Evolutionary conservation across 2,113 vertebrate species (phyloP), one percentile per base, ranked within the genome.

Genomic region (Seriola quinqueradiata): DNA sequence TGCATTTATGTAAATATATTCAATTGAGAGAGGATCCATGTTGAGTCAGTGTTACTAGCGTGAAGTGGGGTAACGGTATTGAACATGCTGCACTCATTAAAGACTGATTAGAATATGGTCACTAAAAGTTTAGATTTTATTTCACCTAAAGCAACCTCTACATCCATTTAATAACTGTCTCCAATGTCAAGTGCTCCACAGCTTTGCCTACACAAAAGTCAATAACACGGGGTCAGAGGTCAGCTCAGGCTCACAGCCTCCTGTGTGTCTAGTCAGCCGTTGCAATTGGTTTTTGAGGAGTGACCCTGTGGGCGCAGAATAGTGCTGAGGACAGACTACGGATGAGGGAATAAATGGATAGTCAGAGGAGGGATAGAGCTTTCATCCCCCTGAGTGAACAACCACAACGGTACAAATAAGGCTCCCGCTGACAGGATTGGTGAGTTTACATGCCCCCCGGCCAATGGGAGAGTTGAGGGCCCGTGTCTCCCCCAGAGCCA

Each of bases 241-340:
- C 57, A 63, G 50, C 69, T 54, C 57, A 48, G 82, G 73, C 58
- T 85, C 78, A 57, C 28, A 75, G 75, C 28, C n/a, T 40, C 60
- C 67, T 74, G 38, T 25, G 38, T 7, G 40, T 63, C 48, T 21
- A 74, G 69, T 72, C 58, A 74, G 58, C 64, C 13, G 9, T 77
- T 82, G 70, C 77, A 85, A 86, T 75, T 88, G 60, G 46, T 73
- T 90, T 85, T 42, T 28, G 38, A 48, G 42, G 58, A 14, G 46
- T 55, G 59, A 76, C 77, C 54, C 70, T 17, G 10, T 1, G 38
- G 23, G 52, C 50, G 65, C 42, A 78, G 8, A 69, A 60, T 14
- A 81, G 36, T 21, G 0, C 73, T 58, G 25, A 44, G 55, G 65
- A 63, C 63, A 54, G 19, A 23, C 34, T 23, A 19, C 50, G 74